Evolutionary conservation across 2,113 vertebrate species (phyloP), one percentile per base, ranked within the genome.

Genomic region (Microcebus griseorufus): DNA sequence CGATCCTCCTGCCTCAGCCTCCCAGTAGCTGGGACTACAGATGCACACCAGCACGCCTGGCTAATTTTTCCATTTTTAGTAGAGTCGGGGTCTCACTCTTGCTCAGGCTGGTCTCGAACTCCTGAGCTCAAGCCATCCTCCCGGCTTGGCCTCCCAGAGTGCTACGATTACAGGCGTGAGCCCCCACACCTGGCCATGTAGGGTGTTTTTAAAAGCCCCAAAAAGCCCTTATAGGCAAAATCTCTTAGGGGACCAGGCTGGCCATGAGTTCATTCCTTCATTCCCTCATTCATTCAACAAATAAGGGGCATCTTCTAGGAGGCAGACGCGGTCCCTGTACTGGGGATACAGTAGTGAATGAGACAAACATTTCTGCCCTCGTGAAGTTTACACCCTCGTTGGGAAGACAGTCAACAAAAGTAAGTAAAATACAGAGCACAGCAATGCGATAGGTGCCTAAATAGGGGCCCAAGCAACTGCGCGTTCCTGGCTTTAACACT

Each of bases 31-130:
- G 25, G 60, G 60, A 64, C 25, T 64, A 27, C 25, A 29, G 10
- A 25, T 3, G 1, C 23, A 3, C 1, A 7, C 60, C 60, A 29
- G 10, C 25, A 13, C 3, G 10, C 25, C 60, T 0, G 1, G 25
- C 60, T 64, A 64, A 27, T 29, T 64, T 64, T 64, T 64, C 60
- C 29, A 64, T 64, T 12, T 64, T 64, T 29, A 64, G 60, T 27
- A 64, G 60, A 64, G 25, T 29, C 60, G 1, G 1, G 23, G 60
- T 27, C 60, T 62, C 23, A 3, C 23, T 62, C 60, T 62, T 10
- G 60, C 60, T 62, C 23, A 62, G 60, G 60, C 25, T 64, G 60
- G 60, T 64, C 10, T 12, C 10, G 10, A 64, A 64, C 60, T 64
- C 25, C 60, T 29, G 25, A 64, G 10, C 25, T 64, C 25, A 27